Percentiles rank a stretch among this genome's conserved stretches.
Evolutionary conservation across 2,797 vertebrate genomes (phyloP).

Genomic region (Fundulus diaphanus): DNA sequence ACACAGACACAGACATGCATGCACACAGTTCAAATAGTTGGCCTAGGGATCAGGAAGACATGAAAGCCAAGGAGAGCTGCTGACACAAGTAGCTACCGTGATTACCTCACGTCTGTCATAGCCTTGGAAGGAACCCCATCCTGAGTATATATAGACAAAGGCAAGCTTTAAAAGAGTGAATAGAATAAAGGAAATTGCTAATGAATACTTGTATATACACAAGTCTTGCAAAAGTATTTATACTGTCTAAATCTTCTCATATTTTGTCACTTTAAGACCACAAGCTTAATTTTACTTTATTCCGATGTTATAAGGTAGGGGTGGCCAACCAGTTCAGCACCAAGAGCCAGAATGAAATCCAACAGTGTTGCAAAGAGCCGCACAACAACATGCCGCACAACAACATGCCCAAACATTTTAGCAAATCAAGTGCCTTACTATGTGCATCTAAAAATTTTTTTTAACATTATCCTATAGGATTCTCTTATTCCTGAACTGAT

Average conservation of each 20-base stretch:
- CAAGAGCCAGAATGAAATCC: too few relatives aligned
- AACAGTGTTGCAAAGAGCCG: too few relatives aligned
- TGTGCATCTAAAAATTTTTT: too few relatives aligned
- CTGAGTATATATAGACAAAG: slow-evolving; percentile 68
- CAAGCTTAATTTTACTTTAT: not conserved
- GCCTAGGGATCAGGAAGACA: slow-evolving; percentile 51
- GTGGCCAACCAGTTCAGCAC: too few relatives aligned
- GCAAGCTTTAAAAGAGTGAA: slow-evolving; percentile 19
- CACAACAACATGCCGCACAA: too few relatives aligned
- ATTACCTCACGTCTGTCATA: slow-evolving; percentile 75
- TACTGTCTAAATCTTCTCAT: too few relatives aligned
- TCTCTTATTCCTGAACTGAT: too few relatives aligned
- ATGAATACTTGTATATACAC: not conserved
- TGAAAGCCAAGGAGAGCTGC: slow-evolving; percentile 64
- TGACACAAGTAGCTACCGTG: slow-evolving; percentile 63
- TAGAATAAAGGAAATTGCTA: slow-evolving; percentile 28
- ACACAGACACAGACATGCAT: slow-evolving; percentile 47
- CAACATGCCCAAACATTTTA: too few relatives aligned
- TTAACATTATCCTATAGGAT: too few relatives aligned
- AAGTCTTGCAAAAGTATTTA: not conserved
- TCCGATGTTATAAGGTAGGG: not conserved
- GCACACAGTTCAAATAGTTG: slow-evolving; percentile 70
- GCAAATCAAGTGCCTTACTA: too few relatives aligned
- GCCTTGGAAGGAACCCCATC: slow-evolving; percentile 53
- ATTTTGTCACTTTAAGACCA: not conserved